These are phyloP conservation scores for Chanos chanos DNA, from an alignment of 2,797 vertebrate genomes.

Conservation along the genomic window DNA sequence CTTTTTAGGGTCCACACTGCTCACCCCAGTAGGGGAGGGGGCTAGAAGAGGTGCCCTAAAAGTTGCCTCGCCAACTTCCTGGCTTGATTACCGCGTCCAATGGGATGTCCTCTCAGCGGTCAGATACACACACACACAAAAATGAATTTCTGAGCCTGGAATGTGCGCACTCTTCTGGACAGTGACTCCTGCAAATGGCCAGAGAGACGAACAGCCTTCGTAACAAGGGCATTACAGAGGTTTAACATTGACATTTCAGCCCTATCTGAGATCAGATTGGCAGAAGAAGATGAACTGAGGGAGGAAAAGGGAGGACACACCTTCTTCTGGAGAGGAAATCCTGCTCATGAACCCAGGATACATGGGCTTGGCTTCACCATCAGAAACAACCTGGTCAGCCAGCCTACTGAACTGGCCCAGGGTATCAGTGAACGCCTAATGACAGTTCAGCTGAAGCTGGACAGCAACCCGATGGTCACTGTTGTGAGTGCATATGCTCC, in stretches of 20 bases:
- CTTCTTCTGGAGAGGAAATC: conserved; percentile 29
- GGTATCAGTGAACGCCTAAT: not conserved
- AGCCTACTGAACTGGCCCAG: not conserved
- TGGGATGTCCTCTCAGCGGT: conserved; percentile 2
- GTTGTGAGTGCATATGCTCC: conserved; percentile 9
- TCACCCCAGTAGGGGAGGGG: conserved; percentile 14
- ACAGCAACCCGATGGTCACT: conserved; percentile 17
- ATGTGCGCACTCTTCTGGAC: conserved; percentile 3
- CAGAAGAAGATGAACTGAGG: conserved; percentile 13
- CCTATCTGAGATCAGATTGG: not conserved
- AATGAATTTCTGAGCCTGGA: conserved; percentile 9
- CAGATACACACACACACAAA: not conserved
- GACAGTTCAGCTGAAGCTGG: not conserved
- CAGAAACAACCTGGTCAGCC: not conserved
- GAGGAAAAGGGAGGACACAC: conserved; percentile 25
- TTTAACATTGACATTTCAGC: not conserved
- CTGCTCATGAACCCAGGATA: conserved; percentile 7
- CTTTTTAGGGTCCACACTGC: conserved; percentile 22
- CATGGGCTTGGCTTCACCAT: no score
- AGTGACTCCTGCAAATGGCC: not conserved
- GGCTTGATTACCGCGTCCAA: not conserved
- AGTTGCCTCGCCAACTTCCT: not conserved
- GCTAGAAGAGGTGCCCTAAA: conserved; percentile 16
- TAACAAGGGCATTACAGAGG: not conserved
- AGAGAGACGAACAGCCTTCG: conserved; percentile 1